Conservation (phyloP, 1,140 invertebrate species). For the Drosophila bocqueti region DNA sequence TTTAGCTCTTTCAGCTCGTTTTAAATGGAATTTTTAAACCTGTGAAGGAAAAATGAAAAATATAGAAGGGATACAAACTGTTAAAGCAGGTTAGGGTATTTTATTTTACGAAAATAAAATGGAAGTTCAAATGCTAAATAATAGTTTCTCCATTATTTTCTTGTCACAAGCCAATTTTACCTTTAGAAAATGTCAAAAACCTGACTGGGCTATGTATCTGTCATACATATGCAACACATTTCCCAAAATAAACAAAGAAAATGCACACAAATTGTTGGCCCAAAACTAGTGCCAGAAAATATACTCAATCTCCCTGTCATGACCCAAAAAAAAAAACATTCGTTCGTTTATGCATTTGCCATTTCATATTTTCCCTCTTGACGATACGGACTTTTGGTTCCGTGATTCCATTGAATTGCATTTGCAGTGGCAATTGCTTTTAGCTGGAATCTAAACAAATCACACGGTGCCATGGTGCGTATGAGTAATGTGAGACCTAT, state of each 20-base stretch:
- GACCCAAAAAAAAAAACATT: constrained; percentile 1
- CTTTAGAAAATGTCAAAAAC: neutral
- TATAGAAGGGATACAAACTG: neutral
- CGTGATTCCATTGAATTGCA: constrained; percentile 15
- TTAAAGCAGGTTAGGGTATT: neutral
- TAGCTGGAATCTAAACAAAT: constrained; percentile 38
- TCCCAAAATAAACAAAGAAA: constrained; percentile 9
- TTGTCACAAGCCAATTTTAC: neutral
- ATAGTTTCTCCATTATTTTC: neutral
- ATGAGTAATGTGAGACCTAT: constrained; percentile 70
- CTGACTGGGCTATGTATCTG: neutral
- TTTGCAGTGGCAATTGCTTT: constrained; percentile 43
- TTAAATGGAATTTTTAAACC: constrained; percentile 35
- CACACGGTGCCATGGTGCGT: constrained; percentile 52
- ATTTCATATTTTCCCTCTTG: neutral
- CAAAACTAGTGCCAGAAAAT: neutral
- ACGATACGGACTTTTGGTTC: constrained; percentile 1
- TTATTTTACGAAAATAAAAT: neutral
- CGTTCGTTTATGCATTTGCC: constrained; percentile 9
- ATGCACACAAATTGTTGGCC: constrained; percentile 8
- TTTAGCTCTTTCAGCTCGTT: constrained; percentile 24
- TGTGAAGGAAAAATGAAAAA: constrained; percentile 8
- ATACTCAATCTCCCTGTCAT: neutral
- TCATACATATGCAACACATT: constrained; percentile 5
- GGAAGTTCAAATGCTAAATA: neutral